Conservation (phyloP, 2,797 vertebrate genomes). For the Melanotaenia parkinsoni region DNA sequence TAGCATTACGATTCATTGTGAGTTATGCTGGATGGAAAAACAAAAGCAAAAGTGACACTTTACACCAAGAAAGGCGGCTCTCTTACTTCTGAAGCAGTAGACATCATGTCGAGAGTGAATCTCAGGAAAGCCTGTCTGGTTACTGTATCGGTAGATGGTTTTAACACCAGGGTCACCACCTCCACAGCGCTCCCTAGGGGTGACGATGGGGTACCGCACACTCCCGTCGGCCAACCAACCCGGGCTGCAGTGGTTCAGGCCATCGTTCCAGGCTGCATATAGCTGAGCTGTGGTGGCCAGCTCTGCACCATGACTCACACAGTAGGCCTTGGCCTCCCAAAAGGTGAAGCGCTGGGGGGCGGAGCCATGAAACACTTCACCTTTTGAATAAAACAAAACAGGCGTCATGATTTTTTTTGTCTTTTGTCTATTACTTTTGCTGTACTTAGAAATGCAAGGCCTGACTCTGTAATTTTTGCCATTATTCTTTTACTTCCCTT, state of each 20-base stretch:
- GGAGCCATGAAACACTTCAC: slow-evolving; percentile 88
- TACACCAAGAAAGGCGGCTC: not conserved
- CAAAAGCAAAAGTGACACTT: not conserved
- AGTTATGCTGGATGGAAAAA: not conserved
- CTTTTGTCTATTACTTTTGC: not conserved
- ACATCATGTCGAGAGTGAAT: slow-evolving; percentile 85
- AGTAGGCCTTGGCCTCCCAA: slow-evolving; percentile 85
- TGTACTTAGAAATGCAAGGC: not conserved
- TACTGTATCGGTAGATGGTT: slow-evolving; percentile 90
- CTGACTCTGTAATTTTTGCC: not conserved
- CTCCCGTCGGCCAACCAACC: slow-evolving; percentile 96
- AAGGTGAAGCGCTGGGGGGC: slow-evolving; percentile 84
- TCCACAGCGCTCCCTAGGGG: slow-evolving; percentile 89
- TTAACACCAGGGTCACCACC: slow-evolving; percentile 89
- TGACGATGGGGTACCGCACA: slow-evolving; percentile 92
- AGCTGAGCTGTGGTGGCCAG: slow-evolving; percentile 91
- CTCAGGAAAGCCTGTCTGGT: slow-evolving; percentile 94
- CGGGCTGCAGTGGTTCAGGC: slow-evolving; percentile 91
- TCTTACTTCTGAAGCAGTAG: slow-evolving; percentile 92
- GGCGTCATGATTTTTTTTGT: not conserved
- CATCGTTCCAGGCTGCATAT: slow-evolving; percentile 90
- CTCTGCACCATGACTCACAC: slow-evolving; percentile 80
- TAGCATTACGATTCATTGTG: not conserved
- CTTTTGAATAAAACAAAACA: slow-evolving; percentile 66
- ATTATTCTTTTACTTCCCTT: not conserved